Conservation (phyloP, 2,113 vertebrate genomes). For the Odobenus rosmarus region DNA sequence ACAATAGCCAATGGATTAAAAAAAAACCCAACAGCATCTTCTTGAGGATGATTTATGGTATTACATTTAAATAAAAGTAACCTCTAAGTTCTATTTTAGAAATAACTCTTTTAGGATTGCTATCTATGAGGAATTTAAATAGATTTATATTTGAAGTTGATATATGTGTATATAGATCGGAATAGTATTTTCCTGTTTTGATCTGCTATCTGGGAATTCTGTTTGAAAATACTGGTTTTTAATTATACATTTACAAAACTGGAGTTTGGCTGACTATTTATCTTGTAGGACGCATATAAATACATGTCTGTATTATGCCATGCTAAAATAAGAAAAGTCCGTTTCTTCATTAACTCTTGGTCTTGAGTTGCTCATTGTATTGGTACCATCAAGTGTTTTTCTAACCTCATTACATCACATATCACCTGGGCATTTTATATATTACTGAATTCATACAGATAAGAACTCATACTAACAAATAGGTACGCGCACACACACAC, state of each 20-base stretch:
- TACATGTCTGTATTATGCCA: not conserved
- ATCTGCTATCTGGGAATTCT: constrained; percentile 32
- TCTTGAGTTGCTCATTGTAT: not conserved
- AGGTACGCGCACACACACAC: not conserved
- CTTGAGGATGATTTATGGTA: constrained; percentile 13
- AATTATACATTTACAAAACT: constrained; percentile 28
- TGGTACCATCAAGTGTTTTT: not conserved
- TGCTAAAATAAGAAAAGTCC: not conserved
- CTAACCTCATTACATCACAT: not conserved
- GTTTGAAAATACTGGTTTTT: constrained; percentile 31
- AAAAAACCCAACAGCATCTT: not conserved
- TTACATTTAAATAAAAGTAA: constrained; percentile 45
- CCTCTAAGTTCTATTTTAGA: constrained; percentile 44
- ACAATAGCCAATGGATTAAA: constrained; percentile 40
- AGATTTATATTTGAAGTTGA: constrained; percentile 52
- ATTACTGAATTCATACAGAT: not conserved
- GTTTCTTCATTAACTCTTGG: not conserved
- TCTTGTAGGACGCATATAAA: constrained; percentile 10
- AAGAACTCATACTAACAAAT: not conserved
- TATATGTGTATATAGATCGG: not conserved
- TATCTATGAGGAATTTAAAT: constrained; percentile 57
- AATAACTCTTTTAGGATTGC: constrained; percentile 10
- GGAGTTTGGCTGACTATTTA: not conserved
- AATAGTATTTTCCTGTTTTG: not conserved
- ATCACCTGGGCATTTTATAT: not conserved